phyloP scores from a whole-genome alignment of 1,140 invertebrate genomes.

The Meloidogyne chitwoodi region DNA sequence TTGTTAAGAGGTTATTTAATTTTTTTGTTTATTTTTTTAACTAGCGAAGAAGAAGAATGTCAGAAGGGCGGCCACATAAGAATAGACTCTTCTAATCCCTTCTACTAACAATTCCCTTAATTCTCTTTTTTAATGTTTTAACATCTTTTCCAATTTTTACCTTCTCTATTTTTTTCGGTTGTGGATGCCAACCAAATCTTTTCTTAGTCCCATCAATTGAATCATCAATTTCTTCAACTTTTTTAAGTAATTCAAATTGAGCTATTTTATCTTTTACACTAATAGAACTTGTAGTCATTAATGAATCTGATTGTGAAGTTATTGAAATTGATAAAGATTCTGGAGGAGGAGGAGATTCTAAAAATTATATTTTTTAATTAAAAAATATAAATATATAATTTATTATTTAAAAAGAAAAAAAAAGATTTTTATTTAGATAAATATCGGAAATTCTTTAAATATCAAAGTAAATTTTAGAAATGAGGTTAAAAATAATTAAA shows the following conservation, averaged over 20 bases:
- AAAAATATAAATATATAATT: not conserved
- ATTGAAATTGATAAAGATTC: not conserved
- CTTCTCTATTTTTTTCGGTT: not conserved
- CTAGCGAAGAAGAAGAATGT: too few relatives aligned
- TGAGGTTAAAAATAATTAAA: not conserved
- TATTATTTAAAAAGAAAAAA: not conserved
- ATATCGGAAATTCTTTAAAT: not conserved
- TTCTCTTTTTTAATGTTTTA: too few relatives aligned
- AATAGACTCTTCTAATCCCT: too few relatives aligned
- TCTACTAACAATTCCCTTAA: too few relatives aligned
- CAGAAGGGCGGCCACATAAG: too few relatives aligned
- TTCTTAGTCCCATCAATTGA: not conserved
- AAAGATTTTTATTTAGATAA: not conserved
- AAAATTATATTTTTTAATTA: not conserved
- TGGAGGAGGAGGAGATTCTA: not conserved
- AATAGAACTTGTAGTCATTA: not conserved
- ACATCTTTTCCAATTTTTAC: not conserved
- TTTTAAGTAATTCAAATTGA: slow-evolving; percentile 30
- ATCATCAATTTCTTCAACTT: slow-evolving; percentile 5
- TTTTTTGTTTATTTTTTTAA: too few relatives aligned
- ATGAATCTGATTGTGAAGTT: not conserved
- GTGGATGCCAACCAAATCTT: slow-evolving; percentile 17
- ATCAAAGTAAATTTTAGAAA: not conserved
- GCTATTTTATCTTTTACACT: slow-evolving; percentile 31
- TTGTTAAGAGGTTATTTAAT: too few relatives aligned